Evolutionary conservation across 1,140 invertebrate species (phyloP), one percentile per base, ranked within the genome.

Genomic region (Saccostrea cuccullata): DNA sequence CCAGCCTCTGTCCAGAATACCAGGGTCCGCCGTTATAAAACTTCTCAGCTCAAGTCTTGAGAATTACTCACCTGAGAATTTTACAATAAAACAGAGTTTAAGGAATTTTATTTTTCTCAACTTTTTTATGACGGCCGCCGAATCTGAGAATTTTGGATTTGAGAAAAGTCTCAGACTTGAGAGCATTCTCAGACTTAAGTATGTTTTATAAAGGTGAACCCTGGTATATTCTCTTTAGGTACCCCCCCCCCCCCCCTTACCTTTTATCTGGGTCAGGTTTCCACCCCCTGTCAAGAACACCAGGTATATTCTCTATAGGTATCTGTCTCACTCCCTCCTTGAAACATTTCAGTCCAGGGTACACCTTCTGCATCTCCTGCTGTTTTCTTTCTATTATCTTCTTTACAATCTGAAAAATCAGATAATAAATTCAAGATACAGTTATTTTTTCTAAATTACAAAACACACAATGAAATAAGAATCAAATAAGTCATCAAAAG

Each of bases 291-390:
- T 96, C 95, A 64, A 94, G 89, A 26, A 96, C 90, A 26, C 96
- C 96, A 4, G 98, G 97, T 92, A 99, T 99, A 56, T 97, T 97
- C 94, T 98, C 98, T 13, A 98, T 96, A 0, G 98, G 97, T 90
- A 99, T 98, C 84, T 96, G 97, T 87, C 97, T 96, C 0, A 98
- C 96, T 30, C 98, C 98, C 93, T 99, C 98, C 95, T 97, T 97
- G 93, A 99, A 99, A 92, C 98, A 98, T 0, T 97, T 98, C n/a
- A 99, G 95, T 0, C 98, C 98, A 0, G 97, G 97, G 94, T 98
- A 97, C 4, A 98, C 96, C 94, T 98, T 98, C 85, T 97, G 96
- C 2, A 98, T 97, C 91, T 97, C 97, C 88, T 97, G 96, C 92
- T 98, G 98, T 67, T 97, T 96, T 93, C 97, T 97, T 85, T 98